Conservation (phyloP, 2,888 invertebrate species). For the Abrostola triplasia region DNA sequence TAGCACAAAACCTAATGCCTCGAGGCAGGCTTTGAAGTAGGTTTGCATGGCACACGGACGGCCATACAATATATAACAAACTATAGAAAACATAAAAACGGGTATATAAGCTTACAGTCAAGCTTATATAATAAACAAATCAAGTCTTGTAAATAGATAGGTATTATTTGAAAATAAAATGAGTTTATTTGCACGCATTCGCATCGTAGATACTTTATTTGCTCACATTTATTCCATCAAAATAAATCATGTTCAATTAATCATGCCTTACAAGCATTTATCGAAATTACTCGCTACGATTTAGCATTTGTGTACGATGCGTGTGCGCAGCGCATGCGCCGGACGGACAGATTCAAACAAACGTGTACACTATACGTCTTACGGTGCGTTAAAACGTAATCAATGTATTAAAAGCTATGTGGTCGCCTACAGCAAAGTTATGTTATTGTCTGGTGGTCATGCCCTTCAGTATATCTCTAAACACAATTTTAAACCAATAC, state of each 20-base stretch:
- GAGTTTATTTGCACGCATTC: slow-evolving; percentile 5
- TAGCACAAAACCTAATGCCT: slow-evolving; percentile 2
- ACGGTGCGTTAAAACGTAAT: slow-evolving; percentile 9
- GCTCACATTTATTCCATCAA: too few relatives aligned
- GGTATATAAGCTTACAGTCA: slow-evolving; percentile 20
- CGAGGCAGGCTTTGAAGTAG: slow-evolving; percentile 6
- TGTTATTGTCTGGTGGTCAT: slow-evolving; percentile 41
- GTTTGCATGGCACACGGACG: slow-evolving; percentile 26
- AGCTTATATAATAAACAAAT: slow-evolving; percentile 21
- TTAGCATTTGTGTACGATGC: background rate
- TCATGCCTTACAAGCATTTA: too few relatives aligned
- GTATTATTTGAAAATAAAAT: slow-evolving; percentile 17
- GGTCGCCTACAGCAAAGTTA: slow-evolving; percentile 27
- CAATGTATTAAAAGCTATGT: slow-evolving; percentile 9
- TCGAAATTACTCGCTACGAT: too few relatives aligned
- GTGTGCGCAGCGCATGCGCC: background rate
- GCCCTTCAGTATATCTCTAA: slow-evolving; percentile 8
- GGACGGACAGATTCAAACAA: slow-evolving; percentile 1
- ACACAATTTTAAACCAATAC: slow-evolving; percentile 1
- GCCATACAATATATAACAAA: slow-evolving; percentile 27
- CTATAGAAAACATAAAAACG: slow-evolving; percentile 24
- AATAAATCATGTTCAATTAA: too few relatives aligned
- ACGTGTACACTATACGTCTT: slow-evolving; percentile 10
- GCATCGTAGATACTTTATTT: background rate
- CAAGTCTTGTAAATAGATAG: slow-evolving; percentile 32